phyloP scores from a whole-genome alignment of 2,797 vertebrate species.

The Yasuhikotakia modesta region DNA sequence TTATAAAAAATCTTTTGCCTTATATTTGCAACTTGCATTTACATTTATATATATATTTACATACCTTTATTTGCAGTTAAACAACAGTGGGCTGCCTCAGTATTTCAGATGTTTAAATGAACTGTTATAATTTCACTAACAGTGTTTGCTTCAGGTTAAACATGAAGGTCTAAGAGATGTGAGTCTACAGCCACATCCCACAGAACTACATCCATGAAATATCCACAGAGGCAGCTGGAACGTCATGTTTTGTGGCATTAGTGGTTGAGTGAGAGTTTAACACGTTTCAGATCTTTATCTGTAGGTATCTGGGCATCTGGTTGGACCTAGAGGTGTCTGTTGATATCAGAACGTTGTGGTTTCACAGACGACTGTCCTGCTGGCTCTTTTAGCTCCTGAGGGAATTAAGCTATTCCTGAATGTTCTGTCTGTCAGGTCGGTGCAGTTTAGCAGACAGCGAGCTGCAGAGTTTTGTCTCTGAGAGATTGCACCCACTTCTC shows the following conservation, averaged over 20 bases:
- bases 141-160: too few species aligned
- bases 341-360: background rate
- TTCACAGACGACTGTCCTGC: conserved; percentile 8
- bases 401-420: conserved; percentile 30
- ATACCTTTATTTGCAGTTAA: too few species aligned
- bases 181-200: too few species aligned
- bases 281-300: conserved; percentile 3
- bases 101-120: too few species aligned
- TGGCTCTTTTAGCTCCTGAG: background rate
- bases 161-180: too few species aligned
- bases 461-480: conserved; percentile 33
- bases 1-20: too few species aligned
- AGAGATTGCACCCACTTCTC: too few species aligned
- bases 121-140: too few species aligned
- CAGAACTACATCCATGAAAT: conserved; percentile 15
- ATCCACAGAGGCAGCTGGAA: conserved; percentile 15
- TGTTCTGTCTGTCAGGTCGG: conserved; percentile 35
- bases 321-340: background rate
- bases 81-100: too few species aligned
- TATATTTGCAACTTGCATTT: too few species aligned
- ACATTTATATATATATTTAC: too few species aligned
- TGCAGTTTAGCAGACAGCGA: conserved; percentile 21
- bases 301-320: background rate
- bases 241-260: conserved; percentile 27
- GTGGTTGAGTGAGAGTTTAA: conserved; percentile 11